Base-by-base conservation (phyloP, 2,888 invertebrate genomes). In the Drosophila koepferae region DNA sequence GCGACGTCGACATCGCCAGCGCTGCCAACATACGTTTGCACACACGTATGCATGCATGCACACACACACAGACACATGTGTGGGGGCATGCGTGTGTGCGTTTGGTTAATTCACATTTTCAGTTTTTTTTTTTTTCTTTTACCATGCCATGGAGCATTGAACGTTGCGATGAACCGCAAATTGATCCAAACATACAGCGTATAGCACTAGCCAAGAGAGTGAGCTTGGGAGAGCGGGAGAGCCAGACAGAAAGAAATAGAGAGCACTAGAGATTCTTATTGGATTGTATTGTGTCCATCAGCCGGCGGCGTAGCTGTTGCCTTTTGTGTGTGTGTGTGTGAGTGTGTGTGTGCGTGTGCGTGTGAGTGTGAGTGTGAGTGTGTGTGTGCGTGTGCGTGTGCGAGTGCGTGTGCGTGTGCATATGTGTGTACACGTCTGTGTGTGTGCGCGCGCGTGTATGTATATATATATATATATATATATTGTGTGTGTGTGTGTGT, bases 71-170 rank as follows among this genome's bases (percentile, higher is more conserved):
- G 2, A 14, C 12, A 49, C 5, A 38, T 38, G 14, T 53, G 23
- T 36, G 53, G 23, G 38, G 20, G 20, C 6, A 65, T 75, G 55
- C 41, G 55, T 68, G 63, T 68, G 56, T 48, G 60, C 55, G 43
- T 55, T 38, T 71, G 36, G 60, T 53, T 69, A 64, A 74, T 69
- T 74, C 74, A 74, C 56, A 69, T 74, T 61, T 70, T 58, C 20
- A 20, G 20, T 58, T 55, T 34, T 48, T 49, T 69, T 71, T 31
- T 31, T 76, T 38, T 55, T 46, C 54, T 23, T 23, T 23, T 23
- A 20, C 20, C n/a, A n/a, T 49, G 55, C 56, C 69, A 66, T 80
- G 86, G 82, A 83, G 88, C 88, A 85, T 85, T 88, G 74, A 80
- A 82, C 77, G 80, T 76, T 76, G 76, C 31, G 69, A 71, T 73